A percentile compares a stretch with the other conserved stretches of the same genome.
These are phyloP conservation scores for Caloenas nicobarica DNA, from an alignment of 2,113 vertebrate species.

Conservation along the genomic window DNA sequence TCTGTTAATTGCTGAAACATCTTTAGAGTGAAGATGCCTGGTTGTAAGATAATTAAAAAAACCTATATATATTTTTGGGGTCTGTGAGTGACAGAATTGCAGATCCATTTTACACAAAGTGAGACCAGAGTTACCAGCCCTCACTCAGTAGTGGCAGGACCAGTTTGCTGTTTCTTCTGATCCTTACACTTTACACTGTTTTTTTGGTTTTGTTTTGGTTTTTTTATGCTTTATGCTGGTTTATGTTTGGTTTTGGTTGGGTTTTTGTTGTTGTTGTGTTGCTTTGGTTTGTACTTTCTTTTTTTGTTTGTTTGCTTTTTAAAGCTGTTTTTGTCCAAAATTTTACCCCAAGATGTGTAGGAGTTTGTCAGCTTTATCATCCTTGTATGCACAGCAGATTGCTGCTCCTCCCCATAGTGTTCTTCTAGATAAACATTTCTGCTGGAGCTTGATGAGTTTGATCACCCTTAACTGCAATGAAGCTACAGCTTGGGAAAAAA, in stretches of 20 bases:
- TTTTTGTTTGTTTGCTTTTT: too few species aligned
- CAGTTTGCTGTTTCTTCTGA: not conserved
- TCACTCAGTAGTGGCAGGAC: not conserved
- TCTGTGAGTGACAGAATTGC: not conserved
- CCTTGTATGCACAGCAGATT: not conserved
- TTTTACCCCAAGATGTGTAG: not conserved
- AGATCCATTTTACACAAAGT: not conserved
- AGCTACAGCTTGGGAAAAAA: not conserved
- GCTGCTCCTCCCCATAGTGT: not conserved
- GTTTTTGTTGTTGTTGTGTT: too few species aligned
- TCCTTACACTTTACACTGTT: not conserved
- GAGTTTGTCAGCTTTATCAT: not conserved
- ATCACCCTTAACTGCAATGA: not conserved
- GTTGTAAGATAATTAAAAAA: not conserved
- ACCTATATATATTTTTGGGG: not conserved
- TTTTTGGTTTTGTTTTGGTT: too few species aligned
- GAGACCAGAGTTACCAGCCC: not conserved
- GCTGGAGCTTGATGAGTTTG: not conserved
- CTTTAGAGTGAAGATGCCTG: not conserved
- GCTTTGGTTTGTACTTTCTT: too few species aligned
- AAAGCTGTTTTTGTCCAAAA: not conserved
- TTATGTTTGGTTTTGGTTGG: too few species aligned
- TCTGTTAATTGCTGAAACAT: not conserved
- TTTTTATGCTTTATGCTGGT: too few species aligned
- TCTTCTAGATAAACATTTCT: not conserved